Conservation (phyloP, 2,888 invertebrate species). For the Anoplius nigerrimus region DNA sequence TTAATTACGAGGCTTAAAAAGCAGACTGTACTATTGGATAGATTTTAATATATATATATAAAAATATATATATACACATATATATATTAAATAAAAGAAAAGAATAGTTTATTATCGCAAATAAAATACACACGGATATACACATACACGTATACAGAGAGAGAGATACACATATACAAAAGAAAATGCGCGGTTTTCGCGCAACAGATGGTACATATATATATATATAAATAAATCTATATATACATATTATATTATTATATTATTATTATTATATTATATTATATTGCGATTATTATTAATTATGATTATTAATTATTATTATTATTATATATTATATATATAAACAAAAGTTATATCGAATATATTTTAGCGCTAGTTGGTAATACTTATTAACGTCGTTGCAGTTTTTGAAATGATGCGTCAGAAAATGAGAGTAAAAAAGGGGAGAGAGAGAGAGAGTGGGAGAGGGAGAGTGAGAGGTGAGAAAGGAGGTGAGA, state of each 20-base stretch:
- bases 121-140: constrained; percentile 64
- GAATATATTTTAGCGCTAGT: constrained; percentile 75
- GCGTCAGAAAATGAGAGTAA: constrained; percentile 72
- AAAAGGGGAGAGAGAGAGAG: constrained; percentile 22
- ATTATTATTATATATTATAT: constrained; percentile 55
- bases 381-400: constrained; percentile 73
- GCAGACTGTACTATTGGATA: constrained; percentile 74
- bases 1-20: constrained; percentile 72
- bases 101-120: constrained; percentile 68
- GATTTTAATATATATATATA: constrained; percentile 71
- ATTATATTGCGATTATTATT: constrained; percentile 33
- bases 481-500: constrained; percentile 22
- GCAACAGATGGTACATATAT: constrained; percentile 22
- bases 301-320: constrained; percentile 13
- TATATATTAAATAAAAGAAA: constrained; percentile 56
- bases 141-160: constrained; percentile 60
- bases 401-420: constrained; percentile 70
- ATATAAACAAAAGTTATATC: constrained; percentile 73
- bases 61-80: constrained; percentile 57
- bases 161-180: constrained; percentile 58
- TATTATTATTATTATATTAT: constrained; percentile 38
- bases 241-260: constrained; percentile 50
- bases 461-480: constrained; percentile 18
- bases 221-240: constrained; percentile 30
- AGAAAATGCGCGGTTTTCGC: constrained; percentile 35